Evolutionary conservation across 92 coral and sea anemone genomes (phyloP), one percentile per base, ranked within the genome.

Genomic region (Phenganax marumi): DNA sequence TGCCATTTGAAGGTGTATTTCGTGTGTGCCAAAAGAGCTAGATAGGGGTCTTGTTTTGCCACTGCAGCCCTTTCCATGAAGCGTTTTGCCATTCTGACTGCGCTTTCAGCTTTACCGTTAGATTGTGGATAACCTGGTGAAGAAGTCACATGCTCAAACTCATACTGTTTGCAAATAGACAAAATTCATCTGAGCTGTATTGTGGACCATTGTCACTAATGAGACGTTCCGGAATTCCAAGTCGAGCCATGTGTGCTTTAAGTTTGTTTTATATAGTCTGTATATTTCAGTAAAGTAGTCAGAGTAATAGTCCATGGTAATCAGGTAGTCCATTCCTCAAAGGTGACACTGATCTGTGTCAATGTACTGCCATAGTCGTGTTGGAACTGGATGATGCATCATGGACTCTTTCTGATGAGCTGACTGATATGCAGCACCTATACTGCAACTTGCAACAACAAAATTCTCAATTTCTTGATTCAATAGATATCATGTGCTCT

Each of bases 391-490:
- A 57, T 57, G n/a, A 12, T 17, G 63, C 12, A 57, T 57, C 63
- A 57, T 57, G 7, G 63, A 4, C 74, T 84, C 85, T 65, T 87
- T 87, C 56, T 77, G 87, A 25, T 87, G 90, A 46, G 69, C 82
- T 46, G 70, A 69, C 68, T n/a, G 25, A 53, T 54, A 84, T 87
- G 85, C 90, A 87, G 18, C 62, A 43, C 17, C 22, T 21, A 58
- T 87, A 87, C 48, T 60, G 25, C 24, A 87, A 87, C 50, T 26
- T 61, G 73, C n/a, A 79, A 16, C 62, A 55, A 12, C 63, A 12
- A 12, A 5, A 57, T 57, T 57, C 19, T 5, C n/a, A 21, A 12
- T 57, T 57, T 17, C n/a, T 21, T 3, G n/a, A 57, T 57, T 12
- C 19, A 17, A 57, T 12, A 57, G n/a, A n/a, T 43, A 50, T 78